Percentiles rank a stretch among this genome's conserved stretches.
Conservation (phyloP, 2,797 vertebrate genomes). For the Schizothorax lantsangensis region DNA sequence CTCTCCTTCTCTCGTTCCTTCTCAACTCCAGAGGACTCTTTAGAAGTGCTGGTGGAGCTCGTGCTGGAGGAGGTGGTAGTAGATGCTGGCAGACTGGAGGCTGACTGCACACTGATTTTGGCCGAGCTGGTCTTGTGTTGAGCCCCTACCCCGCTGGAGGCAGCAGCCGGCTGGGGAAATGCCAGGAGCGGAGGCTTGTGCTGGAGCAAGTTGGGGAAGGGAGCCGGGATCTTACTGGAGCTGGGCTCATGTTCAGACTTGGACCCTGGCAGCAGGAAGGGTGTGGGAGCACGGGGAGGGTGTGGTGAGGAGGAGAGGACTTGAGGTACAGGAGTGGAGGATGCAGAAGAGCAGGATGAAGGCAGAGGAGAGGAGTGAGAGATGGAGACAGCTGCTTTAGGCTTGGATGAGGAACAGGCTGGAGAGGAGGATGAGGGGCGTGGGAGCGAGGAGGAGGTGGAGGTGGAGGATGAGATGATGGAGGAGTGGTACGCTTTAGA, state of each 20-base stretch:
- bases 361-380: slow-evolving; percentile 81
- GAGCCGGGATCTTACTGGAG: slow-evolving; percentile 87
- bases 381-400: slow-evolving; percentile 78
- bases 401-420: slow-evolving; percentile 76
- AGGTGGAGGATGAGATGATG: slow-evolving; percentile 66
- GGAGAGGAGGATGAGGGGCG: slow-evolving; percentile 77
- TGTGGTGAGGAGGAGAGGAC: slow-evolving; percentile 79
- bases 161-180: slow-evolving; percentile 86
- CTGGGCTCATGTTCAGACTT: slow-evolving; percentile 76
- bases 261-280: slow-evolving; percentile 78
- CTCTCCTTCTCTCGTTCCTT: slow-evolving; percentile 78
- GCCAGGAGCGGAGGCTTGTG: slow-evolving; percentile 90
- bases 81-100: slow-evolving; percentile 56
- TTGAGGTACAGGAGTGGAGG: slow-evolving; percentile 79
- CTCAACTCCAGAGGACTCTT: slow-evolving; percentile 73
- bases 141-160: slow-evolving; percentile 81
- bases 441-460: slow-evolving; percentile 73
- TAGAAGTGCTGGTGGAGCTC: slow-evolving; percentile 78
- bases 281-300: slow-evolving; percentile 84
- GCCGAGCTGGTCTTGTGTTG: slow-evolving; percentile 78
- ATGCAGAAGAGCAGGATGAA: slow-evolving; percentile 73
- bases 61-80: slow-evolving; percentile 67
- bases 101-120: slow-evolving; percentile 58
- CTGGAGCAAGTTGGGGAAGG: slow-evolving; percentile 92
- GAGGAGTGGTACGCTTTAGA: slow-evolving; percentile 78